Conservation (phyloP, 1,140 invertebrate genomes). For the Geopemphigus sp. region DNA sequence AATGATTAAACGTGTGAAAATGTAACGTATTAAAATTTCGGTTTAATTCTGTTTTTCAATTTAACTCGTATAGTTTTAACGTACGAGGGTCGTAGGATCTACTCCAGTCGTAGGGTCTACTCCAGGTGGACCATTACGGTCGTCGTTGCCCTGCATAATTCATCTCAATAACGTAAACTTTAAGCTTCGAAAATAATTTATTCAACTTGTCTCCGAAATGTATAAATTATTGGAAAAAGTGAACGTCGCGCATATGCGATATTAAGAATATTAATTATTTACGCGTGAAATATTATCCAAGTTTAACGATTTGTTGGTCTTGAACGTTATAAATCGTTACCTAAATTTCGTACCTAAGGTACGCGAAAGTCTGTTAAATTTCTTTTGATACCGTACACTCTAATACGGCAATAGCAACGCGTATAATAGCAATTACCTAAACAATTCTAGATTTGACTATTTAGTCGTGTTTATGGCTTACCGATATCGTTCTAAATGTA, state of each 20-base stretch:
- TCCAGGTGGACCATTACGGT: constrained; percentile 24
- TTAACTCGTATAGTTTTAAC: background rate
- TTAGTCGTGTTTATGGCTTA: too few species aligned
- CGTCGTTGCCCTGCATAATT: constrained; percentile 9
- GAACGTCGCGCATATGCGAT: background rate
- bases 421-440: too few species aligned
- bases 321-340: background rate
- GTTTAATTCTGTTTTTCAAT: too few species aligned
- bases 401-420: too few species aligned
- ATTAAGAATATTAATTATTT: background rate
- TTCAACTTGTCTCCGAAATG: constrained; percentile 4
- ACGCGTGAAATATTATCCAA: background rate
- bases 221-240: background rate
- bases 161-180: constrained; percentile 34
- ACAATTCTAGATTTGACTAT: too few species aligned
- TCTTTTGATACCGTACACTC: background rate
- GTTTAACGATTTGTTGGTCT: background rate
- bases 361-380: background rate
- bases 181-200: constrained; percentile 1
- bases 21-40: too few species aligned
- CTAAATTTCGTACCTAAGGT: background rate
- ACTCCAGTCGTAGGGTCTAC: too few species aligned
- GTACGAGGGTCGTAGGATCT: constrained; percentile 10
- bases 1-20: too few species aligned
- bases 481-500: too few species aligned